Conservation (phyloP, 1,140 invertebrate species). For the Lasioglossum baleicum region DNA sequence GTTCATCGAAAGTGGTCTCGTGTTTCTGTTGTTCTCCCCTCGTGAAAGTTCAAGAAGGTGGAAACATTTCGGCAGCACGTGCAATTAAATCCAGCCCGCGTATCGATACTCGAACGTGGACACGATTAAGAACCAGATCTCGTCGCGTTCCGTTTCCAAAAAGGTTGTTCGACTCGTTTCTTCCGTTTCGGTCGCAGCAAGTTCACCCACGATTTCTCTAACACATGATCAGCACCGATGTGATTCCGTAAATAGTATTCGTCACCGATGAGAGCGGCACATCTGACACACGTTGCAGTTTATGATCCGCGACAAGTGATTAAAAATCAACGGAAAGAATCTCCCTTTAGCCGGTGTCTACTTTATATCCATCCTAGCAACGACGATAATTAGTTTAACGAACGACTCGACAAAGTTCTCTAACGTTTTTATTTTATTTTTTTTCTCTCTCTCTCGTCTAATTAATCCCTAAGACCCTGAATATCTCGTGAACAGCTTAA, state of each 20-base stretch:
- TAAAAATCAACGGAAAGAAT: slow-evolving; percentile 9
- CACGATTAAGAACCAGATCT: neutral
- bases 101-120: neutral
- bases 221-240: neutral
- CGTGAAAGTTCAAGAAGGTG: slow-evolving; percentile 59
- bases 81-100: slow-evolving; percentile 15
- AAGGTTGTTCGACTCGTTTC: neutral
- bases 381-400: slow-evolving; percentile 22
- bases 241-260: neutral
- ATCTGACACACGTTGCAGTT: neutral
- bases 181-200: too few relatives aligned
- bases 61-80: slow-evolving; percentile 47
- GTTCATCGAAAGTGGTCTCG: slow-evolving; percentile 11
- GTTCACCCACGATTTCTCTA: neutral
- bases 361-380: neutral
- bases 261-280: neutral
- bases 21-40: neutral
- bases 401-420: slow-evolving; percentile 31
- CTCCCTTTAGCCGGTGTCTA: slow-evolving; percentile 28
- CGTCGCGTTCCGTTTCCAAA: neutral
- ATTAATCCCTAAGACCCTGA: slow-evolving; percentile 51
- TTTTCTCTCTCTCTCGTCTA: slow-evolving; percentile 8
- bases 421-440: neutral
- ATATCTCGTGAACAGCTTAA: slow-evolving; percentile 45
- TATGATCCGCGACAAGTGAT: neutral